Evolutionary conservation across 2,888 invertebrate genomes (phyloP), one percentile per base, ranked within the genome.

Genomic region (Drosophila phalerata): DNA sequence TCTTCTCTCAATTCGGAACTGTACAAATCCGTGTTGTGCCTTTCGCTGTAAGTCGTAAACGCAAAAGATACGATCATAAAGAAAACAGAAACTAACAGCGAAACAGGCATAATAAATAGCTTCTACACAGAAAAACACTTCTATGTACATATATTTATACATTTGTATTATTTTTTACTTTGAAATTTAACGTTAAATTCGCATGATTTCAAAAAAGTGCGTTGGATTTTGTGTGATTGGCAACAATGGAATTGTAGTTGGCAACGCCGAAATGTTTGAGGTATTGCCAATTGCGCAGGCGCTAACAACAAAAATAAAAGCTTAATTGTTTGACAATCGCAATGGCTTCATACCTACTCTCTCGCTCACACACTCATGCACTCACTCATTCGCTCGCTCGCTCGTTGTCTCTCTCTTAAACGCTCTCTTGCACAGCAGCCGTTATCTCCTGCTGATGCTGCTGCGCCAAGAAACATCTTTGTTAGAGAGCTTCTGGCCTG

Each of bases 401-500:
- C 11, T 43, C 19, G 22, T 43, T 42, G 3, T 19, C 67, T 72
- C 49, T 62, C 68, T 55, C 55, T 53, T 63, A 48, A 43, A 38
- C 51, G 19, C 49, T 73, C 77, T 65, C 51, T 65, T 30, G 62
- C 30, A 65, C 64, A 53, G 77, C 73, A 77, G 30, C 69, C 69
- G 69, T 81, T 77, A 72, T 68, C 65, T 75, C 40, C 45, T 38
- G 56, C 34, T 40, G 60, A 40, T 56, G 60, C 34, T 69, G 63
- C 65, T 69, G 73, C 69, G 68, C 66, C 65, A 62, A 69, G 56
- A 67, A 79, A 58, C 69, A 75, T 81, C 69, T 75, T 77, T 61
- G 63, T 69, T 72, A 70, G 88, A 74, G 80, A 88, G 84, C 88
- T 89, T 81, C 77, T 89, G 78, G 82, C 79, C 57, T 72, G 77